Evolutionary conservation across 2,797 vertebrate species (phyloP).

Genomic region (Threskiornis aethiopicus): DNA sequence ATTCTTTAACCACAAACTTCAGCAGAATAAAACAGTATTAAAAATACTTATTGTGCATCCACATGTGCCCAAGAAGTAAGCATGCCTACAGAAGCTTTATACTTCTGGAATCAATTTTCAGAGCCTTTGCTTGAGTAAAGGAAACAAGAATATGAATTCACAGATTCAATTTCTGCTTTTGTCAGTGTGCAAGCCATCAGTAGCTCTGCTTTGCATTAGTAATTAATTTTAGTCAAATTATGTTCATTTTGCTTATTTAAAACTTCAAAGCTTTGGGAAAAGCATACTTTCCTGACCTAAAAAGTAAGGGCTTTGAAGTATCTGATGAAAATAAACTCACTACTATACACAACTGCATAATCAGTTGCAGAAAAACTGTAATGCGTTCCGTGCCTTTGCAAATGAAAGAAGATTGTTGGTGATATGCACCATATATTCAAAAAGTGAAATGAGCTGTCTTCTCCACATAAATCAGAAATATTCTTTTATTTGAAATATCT

Average conservation of each 20-base stretch:
- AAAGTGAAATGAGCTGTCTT: neutral
- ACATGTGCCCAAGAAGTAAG: neutral
- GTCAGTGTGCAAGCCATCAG: neutral
- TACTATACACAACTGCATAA: conserved; percentile 22
- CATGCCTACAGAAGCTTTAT: neutral
- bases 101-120: neutral
- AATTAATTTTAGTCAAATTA: conserved; percentile 66
- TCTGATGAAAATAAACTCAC: conserved; percentile 40
- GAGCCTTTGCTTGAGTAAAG: neutral
- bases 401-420: neutral
- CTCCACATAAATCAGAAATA: neutral
- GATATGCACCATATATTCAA: neutral
- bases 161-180: neutral
- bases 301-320: conserved; percentile 64
- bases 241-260: conserved; percentile 52
- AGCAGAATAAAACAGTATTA: neutral
- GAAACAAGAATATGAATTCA: neutral
- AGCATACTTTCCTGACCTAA: conserved; percentile 44
- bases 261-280: conserved; percentile 62
- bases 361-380: conserved; percentile 15
- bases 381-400: neutral
- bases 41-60: neutral
- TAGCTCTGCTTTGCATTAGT: conserved; percentile 25
- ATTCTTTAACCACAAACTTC: neutral
- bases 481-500: conserved; percentile 22